Evolutionary conservation across 2,113 vertebrate genomes (phyloP).

Genomic region (Dipodomys spectabilis): DNA sequence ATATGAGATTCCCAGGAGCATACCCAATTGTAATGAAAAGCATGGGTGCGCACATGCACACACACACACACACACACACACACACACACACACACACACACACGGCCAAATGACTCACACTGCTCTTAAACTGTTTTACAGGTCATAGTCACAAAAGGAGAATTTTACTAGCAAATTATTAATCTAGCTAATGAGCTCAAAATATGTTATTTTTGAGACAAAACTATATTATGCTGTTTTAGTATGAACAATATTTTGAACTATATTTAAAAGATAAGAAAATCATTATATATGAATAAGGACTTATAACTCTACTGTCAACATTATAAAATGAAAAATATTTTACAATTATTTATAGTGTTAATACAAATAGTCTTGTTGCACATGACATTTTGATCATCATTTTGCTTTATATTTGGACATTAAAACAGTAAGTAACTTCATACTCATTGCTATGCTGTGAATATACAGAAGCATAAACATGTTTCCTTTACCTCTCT

Average conservation of each 20-base stretch:
- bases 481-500: background rate
- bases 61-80: background rate
- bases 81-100: too few species aligned
- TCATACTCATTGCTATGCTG: background rate
- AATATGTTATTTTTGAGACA: background rate
- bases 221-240: background rate
- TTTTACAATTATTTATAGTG: background rate
- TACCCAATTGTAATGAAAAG: background rate
- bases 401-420: background rate
- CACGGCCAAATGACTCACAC: background rate
- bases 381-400: background rate
- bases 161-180: slow-evolving; percentile 16
- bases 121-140: background rate
- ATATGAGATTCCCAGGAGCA: background rate
- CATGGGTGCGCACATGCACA: too few species aligned
- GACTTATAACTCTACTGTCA: background rate
- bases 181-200: background rate
- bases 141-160: background rate
- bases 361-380: background rate
- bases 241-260: background rate
- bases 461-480: background rate
- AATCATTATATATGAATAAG: background rate
- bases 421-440: rapidly evolving
- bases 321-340: background rate
- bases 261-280: slow-evolving; percentile 38